A percentile compares a stretch with the other conserved stretches of the same genome.
Conservation (phyloP, 2,113 vertebrate species). For the Typhlomys cinereus region DNA sequence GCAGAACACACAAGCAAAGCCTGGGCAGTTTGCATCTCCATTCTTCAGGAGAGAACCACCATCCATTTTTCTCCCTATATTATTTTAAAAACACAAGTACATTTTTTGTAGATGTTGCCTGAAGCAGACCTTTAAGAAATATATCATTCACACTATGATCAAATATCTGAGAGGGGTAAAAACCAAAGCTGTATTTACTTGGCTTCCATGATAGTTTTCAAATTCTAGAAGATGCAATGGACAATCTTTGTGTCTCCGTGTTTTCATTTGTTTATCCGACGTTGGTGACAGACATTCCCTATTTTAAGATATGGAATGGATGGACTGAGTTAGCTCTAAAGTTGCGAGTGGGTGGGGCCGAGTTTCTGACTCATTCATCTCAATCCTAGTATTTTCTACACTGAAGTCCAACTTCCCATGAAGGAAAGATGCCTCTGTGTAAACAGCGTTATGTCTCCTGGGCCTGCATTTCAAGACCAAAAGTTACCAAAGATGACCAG, state of each 20-base stretch:
- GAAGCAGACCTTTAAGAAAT: conserved; percentile 25
- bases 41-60: background rate
- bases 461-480: background rate
- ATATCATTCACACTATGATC: background rate
- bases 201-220: background rate
- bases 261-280: conserved; percentile 4
- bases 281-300: background rate
- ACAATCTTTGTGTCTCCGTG: background rate
- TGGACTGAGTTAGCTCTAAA: background rate
- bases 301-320: background rate
- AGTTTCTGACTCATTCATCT: background rate
- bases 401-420: background rate
- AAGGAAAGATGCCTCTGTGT: background rate
- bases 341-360: background rate
- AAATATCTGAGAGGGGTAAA: background rate
- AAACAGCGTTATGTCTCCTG: background rate
- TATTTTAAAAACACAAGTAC: conserved; percentile 12
- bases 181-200: background rate
- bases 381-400: conserved; percentile 2
- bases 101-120: background rate
- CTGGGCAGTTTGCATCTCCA: background rate
- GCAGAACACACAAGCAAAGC: background rate
- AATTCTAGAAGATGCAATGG: background rate
- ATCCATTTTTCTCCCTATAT: conserved; percentile 3
- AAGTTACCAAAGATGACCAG: conserved; percentile 11